phyloP scores from a whole-genome alignment of 2,888 invertebrate genomes.

The Bursaphelenchus okinawaensis region DNA sequence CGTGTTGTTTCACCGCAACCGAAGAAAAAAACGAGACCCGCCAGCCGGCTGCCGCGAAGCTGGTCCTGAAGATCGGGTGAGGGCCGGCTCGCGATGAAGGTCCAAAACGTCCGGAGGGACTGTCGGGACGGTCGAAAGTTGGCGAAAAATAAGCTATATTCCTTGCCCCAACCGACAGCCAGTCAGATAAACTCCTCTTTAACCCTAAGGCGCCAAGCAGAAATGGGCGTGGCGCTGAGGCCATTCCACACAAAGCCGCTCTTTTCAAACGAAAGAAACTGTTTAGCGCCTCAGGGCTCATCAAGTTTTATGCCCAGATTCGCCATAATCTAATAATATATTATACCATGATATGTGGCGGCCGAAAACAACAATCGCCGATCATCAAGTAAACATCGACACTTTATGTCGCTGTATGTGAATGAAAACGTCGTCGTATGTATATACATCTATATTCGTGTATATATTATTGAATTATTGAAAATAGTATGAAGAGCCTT shows the following conservation, averaged over 20 bases:
- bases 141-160: background rate
- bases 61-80: background rate
- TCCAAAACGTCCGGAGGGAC: background rate
- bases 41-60: no score
- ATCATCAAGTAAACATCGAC: no score
- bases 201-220: background rate
- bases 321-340: background rate
- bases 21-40: no score
- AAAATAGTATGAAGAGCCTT: no score
- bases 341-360: background rate
- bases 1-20: background rate
- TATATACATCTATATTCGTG: no score
- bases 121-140: background rate
- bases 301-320: background rate
- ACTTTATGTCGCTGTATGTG: no score
- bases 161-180: background rate
- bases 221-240: background rate
- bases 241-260: background rate
- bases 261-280: background rate
- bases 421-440: no score
- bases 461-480: no score
- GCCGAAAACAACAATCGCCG: background rate
- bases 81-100: background rate
- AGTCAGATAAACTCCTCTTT: background rate
- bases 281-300: background rate